Percentiles rank a stretch among this genome's conserved stretches.
Conservation (phyloP, 1,140 invertebrate genomes). For the Pseudomyrmex cubaensis region DNA sequence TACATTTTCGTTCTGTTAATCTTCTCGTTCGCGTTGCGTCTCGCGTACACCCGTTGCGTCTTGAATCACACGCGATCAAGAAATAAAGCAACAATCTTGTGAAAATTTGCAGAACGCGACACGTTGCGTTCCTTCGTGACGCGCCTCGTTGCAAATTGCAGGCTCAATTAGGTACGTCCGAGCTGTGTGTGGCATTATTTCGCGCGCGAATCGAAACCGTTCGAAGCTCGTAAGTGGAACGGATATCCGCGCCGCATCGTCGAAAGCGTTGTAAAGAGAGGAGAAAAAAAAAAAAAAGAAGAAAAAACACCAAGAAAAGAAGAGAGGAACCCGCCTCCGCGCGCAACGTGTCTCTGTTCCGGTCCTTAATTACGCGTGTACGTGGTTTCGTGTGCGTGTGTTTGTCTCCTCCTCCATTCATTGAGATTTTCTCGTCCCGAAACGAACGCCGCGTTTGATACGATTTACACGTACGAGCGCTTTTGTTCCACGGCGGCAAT, state of each 20-base stretch:
- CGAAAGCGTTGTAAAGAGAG: background rate
- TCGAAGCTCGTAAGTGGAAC: conserved; percentile 56
- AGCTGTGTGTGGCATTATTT: conserved; percentile 25
- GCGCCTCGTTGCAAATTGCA: conserved; percentile 22
- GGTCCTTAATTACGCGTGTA: conserved; percentile 45
- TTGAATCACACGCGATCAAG: no score
- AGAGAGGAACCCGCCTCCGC: background rate
- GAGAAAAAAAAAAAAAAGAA: conserved; percentile 31
- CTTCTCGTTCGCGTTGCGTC: background rate
- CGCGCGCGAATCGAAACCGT: conserved; percentile 45
- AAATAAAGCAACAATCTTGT: background rate
- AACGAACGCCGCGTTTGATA: conserved; percentile 18
- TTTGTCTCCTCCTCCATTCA: conserved; percentile 38
- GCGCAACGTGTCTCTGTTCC: conserved; percentile 6
- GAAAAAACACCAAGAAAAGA: background rate
- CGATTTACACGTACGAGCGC: conserved; percentile 8
- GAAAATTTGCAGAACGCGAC: conserved; percentile 14
- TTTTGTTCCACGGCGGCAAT: conserved; percentile 4
- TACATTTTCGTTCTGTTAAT: background rate
- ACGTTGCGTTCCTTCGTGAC: background rate
- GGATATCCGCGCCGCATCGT: conserved; percentile 53
- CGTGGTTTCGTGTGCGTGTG: background rate
- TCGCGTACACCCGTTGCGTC: background rate
- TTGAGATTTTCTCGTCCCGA: conserved; percentile 19
- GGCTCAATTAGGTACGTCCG: background rate